Percentiles rank a stretch among this genome's conserved stretches.
Evolutionary conservation across 2,797 vertebrate species (phyloP).

Genomic region (Cryptoprocta ferox): DNA sequence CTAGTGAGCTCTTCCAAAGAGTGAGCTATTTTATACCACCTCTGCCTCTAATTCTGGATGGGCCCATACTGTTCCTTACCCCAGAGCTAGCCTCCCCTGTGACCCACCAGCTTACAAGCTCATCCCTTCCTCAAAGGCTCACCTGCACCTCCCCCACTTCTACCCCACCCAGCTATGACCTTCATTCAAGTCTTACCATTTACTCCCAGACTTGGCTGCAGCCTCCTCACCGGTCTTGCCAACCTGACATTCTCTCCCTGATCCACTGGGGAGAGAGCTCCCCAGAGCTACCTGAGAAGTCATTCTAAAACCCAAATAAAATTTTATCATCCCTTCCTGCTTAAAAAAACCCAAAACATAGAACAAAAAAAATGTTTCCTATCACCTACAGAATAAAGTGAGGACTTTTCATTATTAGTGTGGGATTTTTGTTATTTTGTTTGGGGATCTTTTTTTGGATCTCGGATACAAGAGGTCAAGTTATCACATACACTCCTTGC

Average conservation of each 20-base stretch:
- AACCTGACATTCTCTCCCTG: not conserved
- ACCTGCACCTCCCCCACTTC: not conserved
- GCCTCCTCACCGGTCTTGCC: not conserved
- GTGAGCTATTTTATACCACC: not conserved
- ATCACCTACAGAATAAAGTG: not conserved
- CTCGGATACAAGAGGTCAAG: not conserved
- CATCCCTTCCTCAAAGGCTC: not conserved
- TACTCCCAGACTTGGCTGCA: not conserved
- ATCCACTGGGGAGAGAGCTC: not conserved
- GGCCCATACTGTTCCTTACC: not conserved
- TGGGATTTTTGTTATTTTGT: not conserved
- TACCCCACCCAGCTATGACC: not conserved
- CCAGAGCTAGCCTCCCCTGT: not conserved
- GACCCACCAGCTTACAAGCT: not conserved
- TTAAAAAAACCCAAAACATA: not conserved
- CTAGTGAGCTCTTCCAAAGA: not conserved
- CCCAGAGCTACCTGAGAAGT: not conserved
- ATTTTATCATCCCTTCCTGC: not conserved
- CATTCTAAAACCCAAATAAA: not conserved
- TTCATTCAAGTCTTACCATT: not conserved
- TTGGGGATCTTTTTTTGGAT: not conserved
- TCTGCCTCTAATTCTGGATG: not conserved
- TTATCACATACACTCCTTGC: not conserved
- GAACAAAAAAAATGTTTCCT: not conserved
- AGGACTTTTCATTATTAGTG: not conserved